Evolutionary conservation across 2,888 invertebrate genomes (phyloP), one percentile per base, ranked within the genome.

Genomic region (Arenicola marina): DNA sequence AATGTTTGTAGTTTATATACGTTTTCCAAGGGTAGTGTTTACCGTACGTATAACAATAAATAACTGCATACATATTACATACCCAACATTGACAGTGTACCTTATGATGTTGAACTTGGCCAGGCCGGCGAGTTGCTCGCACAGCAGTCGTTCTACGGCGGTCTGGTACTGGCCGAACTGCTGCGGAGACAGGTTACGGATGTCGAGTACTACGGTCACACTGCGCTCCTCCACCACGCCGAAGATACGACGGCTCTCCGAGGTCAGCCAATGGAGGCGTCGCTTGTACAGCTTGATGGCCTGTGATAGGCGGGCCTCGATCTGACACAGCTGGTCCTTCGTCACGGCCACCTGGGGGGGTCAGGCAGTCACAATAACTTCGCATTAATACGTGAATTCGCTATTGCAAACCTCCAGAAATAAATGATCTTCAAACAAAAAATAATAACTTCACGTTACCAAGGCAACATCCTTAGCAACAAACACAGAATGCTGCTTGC

Each of bases 81-180:
- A n/a, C n/a, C n/a, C n/a, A n/a, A n/a, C n/a, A n/a, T n/a, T n/a
- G n/a, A n/a, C n/a, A n/a, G n/a, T n/a, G n/a, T 68, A 82, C 82
- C 82, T 75, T 32, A 83, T 79, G 1, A 83, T 59, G 61, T 83
- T 83, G 67, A 83, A 83, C 59, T 78, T 80, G 54, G 78, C 75
- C 29, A 80, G 63, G 60, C 76, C 73, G 18, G 77, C 68, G 0
- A 83, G 72, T 70, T 83, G 83, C 65, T 83, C 82, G 62, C 73
- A 75, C 2, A 83, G 51, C 2, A 82, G 76, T 31, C 75, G 69
- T 59, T 80, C 77, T 18, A 82, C 43, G 1, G 78, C 81, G 53
- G 75, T 71, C 54, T 76, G 72, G 63, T 79, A 83, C 68, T 80
- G 78, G 62, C 80, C 78, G 72, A 82, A 81, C 72, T 78, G 77